Percentiles rank a stretch among this genome's conserved stretches.
These are phyloP conservation scores for Achlya flavicornis DNA, from an alignment of 2,888 invertebrate genomes.

Conservation along the genomic window DNA sequence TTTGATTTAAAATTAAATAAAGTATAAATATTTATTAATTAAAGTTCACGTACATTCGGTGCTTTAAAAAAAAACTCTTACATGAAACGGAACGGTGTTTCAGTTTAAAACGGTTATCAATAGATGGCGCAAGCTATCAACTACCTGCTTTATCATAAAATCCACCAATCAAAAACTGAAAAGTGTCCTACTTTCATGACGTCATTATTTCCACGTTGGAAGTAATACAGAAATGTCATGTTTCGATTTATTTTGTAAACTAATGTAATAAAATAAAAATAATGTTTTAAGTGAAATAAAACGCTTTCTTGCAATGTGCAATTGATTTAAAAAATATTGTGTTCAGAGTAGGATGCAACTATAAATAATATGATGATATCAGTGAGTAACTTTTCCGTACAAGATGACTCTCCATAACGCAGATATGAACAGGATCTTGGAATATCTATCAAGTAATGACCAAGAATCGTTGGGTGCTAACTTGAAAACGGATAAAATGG, in stretches of 20 bases:
- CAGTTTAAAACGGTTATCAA: slow-evolving; percentile 19
- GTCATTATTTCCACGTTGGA: slow-evolving; percentile 88
- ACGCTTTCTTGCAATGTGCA: slow-evolving; percentile 25
- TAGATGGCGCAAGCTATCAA: slow-evolving; percentile 57
- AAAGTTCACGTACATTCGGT: no score
- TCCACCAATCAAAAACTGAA: slow-evolving; percentile 71
- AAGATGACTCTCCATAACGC: slow-evolving; percentile 71
- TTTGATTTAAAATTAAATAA: no score
- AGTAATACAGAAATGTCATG: slow-evolving; percentile 76
- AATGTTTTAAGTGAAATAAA: slow-evolving; percentile 27
- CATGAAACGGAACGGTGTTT: slow-evolving; percentile 25
- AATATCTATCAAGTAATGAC: slow-evolving; percentile 68
- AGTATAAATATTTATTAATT: no score
- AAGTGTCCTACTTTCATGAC: slow-evolving; percentile 81
- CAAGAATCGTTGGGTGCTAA: slow-evolving; percentile 53
- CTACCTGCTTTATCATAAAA: slow-evolving; percentile 53
- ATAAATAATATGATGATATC: slow-evolving; percentile 24
- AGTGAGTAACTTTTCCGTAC: slow-evolving; percentile 38
- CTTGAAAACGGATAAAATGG: slow-evolving; percentile 65
- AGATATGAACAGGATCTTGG: slow-evolving; percentile 73
- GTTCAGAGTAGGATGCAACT: slow-evolving; percentile 21
- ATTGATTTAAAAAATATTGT: slow-evolving; percentile 22
- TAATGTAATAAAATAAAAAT: slow-evolving; percentile 41
- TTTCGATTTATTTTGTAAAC: slow-evolving; percentile 62
- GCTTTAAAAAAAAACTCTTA: no score